Evolutionary conservation across 2,888 invertebrate species (phyloP), one percentile per base, ranked within the genome.

Genomic region (Diarsia brunnea): DNA sequence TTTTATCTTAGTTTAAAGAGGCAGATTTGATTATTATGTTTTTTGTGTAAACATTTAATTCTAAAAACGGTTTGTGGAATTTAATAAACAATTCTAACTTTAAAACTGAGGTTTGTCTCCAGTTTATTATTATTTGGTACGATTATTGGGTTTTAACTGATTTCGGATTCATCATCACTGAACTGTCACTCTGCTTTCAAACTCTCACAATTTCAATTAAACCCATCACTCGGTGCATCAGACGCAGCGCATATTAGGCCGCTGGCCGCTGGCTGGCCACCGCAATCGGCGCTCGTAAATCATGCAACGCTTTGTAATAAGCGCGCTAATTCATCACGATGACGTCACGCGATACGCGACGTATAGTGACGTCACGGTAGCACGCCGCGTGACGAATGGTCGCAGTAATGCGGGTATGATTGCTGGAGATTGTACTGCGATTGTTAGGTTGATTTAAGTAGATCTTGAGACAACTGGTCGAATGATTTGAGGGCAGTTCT

Each of bases 241-340:
- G n/a, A 27, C 51, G 68, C 69, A 69, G 47, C 79, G 60, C 81
- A 70, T 65, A 77, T 81, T 67, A 79, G 64, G 38, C 74, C 72
- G 51, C 38, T 58, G 64, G 38, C 72, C 72, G 55, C 38, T 58
- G 68, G 55, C 69, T 83, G 88, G 53, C 84, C 86, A 63, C 78
- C 63, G 75, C 86, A 78, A 84, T 70, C 64, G 49, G 38, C n/a
- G 79, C 79, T 74, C 82, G 74, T 85, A 85, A 87, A 85, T 85
- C 85, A 85, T 73, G 66, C 60, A 53, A 60, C 55, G 69, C 76
- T 84, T 81, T 69, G 85, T 83, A 83, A 83, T 83, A 85, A 85
- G 83, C 83, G 78, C 61, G 69, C 65, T 83, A 83, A 82, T 85
- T 83, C 78, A 85, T 85, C 83, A 83, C 55, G n/a, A 71, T 85